Percentiles rank a stretch among this genome's conserved stretches.
phyloP scores from a whole-genome alignment of 2,113 vertebrate genomes.

The Coracopsis vasa region DNA sequence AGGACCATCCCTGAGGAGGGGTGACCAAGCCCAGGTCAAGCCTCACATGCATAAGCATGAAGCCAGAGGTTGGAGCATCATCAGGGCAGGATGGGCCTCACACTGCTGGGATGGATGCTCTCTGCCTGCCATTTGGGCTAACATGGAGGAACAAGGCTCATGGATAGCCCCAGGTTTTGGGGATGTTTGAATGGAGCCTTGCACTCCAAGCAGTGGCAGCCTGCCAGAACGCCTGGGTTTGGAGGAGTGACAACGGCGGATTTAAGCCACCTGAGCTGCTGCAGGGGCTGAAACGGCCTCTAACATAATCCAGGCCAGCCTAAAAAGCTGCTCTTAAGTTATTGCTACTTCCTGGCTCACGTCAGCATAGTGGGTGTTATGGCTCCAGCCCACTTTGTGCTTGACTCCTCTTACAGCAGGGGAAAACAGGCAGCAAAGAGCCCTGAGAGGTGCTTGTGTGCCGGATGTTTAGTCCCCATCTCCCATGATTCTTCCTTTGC shows the following conservation, averaged over 20 bases:
- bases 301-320: constrained; percentile 13
- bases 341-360: constrained; percentile 11
- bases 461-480: background rate
- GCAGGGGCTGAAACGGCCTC: background rate
- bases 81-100: background rate
- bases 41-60: background rate
- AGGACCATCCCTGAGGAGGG: background rate
- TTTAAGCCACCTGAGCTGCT: constrained; percentile 58
- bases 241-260: constrained; percentile 5
- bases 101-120: background rate
- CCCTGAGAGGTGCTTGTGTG: background rate
- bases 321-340: constrained; percentile 10
- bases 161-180: background rate
- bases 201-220: background rate
- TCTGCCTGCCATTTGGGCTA: background rate
- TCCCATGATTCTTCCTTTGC: background rate
- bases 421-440: background rate
- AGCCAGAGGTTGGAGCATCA: background rate
- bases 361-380: background rate
- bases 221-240: background rate
- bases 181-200: background rate
- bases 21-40: background rate
- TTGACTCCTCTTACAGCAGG: background rate
- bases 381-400: background rate
- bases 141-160: background rate